Base-by-base conservation (phyloP, 2,113 vertebrate species). In the Triplophysa rosa region DNA sequence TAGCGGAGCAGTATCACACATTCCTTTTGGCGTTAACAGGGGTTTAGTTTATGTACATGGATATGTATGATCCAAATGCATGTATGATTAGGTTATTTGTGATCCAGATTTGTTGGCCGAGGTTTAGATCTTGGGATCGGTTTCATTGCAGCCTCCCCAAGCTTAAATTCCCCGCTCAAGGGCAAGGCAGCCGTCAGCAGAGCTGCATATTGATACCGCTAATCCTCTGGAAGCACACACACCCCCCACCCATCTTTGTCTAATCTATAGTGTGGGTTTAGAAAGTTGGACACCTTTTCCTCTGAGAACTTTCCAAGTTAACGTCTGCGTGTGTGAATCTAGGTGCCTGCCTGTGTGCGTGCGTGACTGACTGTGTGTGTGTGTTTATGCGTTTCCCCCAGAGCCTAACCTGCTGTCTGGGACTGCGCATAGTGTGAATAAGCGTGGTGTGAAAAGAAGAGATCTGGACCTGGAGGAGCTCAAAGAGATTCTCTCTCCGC, bases 401-500 rank as follows among this genome's bases (percentile, higher is more conserved):
- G 98, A 99, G 86, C 98, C 98, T 54, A 99, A 99, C 88, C 93
- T 99, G 87, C 85, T 99, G 85, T 98, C 96, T 76, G 96, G 98
- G 85, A 99, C 98, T 74, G 96, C 98, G 80, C 97, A 99, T 88
- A 99, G 98, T 59, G 97, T 99, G 87, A 99, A 98, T 90, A 99
- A 98, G 83, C 93, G 97, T 82, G 98, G 98, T 23, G 96, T 99
- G 59, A 99, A 98, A 84, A 93, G 97, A 78, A 90, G 96, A 84
- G 98, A 99, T 91, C 93, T 99, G 91, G 98, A 99, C 68, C 88
- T 95, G 5, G 98, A 99, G 87, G 98, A 99, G 89, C 92, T 99
- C 21, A 94, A 95, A 86, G 98, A 99, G 85, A 97, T 97, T 83
- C 92, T 99, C 78, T 98, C 97, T 80, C 91, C 95, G 4, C 94